Evolutionary conservation across 1,140 invertebrate genomes (phyloP).

Genomic region (Nilaparvata lugens): DNA sequence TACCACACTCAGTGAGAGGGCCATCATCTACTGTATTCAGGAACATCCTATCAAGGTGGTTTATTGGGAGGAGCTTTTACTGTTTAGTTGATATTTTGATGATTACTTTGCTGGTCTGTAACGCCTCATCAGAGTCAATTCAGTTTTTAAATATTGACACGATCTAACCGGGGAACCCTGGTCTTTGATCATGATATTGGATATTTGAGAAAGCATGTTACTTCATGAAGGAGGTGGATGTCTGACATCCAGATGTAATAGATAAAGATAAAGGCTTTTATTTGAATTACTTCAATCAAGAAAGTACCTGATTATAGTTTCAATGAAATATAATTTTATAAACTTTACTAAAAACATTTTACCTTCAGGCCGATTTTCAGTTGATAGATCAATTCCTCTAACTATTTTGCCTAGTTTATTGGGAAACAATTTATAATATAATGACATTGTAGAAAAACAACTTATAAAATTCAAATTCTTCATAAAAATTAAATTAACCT

Average conservation of each 20-base stretch:
- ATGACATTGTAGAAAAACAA: not conserved
- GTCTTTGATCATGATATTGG: too few species aligned
- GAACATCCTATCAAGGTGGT: too few species aligned
- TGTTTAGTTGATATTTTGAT: too few species aligned
- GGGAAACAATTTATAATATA: slow-evolving; percentile 25
- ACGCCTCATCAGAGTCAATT: too few species aligned
- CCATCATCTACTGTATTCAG: too few species aligned
- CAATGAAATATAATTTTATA: too few species aligned
- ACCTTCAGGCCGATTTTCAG: slow-evolving; percentile 33
- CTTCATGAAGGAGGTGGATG: not conserved
- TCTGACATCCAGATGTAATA: not conserved
- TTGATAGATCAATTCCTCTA: slow-evolving; percentile 35
- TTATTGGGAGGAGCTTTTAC: too few species aligned
- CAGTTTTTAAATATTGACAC: not conserved
- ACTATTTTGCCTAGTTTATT: slow-evolving; percentile 33
- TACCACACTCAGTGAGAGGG: too few species aligned
- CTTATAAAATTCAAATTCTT: not conserved
- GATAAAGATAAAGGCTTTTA: not conserved
- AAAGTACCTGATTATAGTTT: not conserved
- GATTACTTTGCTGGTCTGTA: too few species aligned
- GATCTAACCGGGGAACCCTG: not conserved
- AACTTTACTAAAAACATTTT: too few species aligned
- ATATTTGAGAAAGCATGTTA: not conserved
- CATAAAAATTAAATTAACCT: too few species aligned
- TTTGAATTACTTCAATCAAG: slow-evolving; percentile 4